Evolutionary conservation across 2,888 invertebrate genomes (phyloP).

Genomic region (Torymus texanus): DNA sequence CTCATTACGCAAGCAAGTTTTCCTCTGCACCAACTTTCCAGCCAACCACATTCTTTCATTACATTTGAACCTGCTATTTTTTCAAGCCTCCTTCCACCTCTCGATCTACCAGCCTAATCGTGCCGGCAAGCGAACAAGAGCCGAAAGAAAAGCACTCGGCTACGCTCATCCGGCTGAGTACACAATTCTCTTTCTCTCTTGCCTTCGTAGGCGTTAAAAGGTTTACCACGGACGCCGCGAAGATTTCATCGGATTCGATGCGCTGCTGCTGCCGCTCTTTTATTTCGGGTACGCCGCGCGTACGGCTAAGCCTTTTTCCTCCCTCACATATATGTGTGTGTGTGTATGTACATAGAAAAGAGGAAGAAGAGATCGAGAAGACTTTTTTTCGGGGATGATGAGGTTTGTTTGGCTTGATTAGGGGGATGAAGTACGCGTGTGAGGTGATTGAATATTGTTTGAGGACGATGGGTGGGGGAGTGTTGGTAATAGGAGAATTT

Average conservation of each 20-base stretch:
- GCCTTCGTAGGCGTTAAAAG: slow-evolving; percentile 24
- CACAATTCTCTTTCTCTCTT: slow-evolving; percentile 8
- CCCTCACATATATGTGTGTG: background rate
- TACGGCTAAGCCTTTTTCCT: too few relatives aligned
- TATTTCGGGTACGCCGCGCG: background rate
- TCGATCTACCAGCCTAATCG: background rate
- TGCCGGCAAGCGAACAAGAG: background rate
- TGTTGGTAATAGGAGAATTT: too few relatives aligned
- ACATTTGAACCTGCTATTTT: background rate
- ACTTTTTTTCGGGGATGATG: background rate
- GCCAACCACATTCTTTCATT: background rate
- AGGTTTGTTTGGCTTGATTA: too few relatives aligned
- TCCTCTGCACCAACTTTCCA: too few relatives aligned
- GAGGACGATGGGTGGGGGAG: too few relatives aligned
- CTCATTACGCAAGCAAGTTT: too few relatives aligned
- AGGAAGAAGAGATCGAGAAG: background rate
- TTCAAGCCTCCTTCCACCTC: background rate
- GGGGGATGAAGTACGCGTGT: too few relatives aligned
- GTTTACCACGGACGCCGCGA: slow-evolving; percentile 37
- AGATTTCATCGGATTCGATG: slow-evolving; percentile 55
- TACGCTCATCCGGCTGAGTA: slow-evolving; percentile 39
- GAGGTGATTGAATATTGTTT: too few relatives aligned
- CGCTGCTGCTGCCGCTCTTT: slow-evolving; percentile 14
- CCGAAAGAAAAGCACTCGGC: slow-evolving; percentile 16
- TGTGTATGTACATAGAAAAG: background rate